Base-by-base conservation (phyloP, 1,140 invertebrate genomes). In the Megalopta genalis region DNA sequence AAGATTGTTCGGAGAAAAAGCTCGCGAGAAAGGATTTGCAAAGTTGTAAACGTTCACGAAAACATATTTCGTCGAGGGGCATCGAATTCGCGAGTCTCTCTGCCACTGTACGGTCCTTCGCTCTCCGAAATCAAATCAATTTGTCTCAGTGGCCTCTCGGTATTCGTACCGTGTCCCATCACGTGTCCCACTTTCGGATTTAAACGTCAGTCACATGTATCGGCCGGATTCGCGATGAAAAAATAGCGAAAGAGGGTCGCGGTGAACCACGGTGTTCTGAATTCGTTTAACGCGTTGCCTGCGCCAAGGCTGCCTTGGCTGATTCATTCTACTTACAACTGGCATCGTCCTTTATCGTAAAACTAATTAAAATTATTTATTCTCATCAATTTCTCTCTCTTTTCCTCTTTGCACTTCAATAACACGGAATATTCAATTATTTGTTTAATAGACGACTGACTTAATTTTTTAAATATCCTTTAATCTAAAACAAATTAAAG, bases 41-140 rank as follows among this genome's bases (percentile, higher is more conserved):
- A 14, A 54, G 54, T 42, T 72, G 68, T n/a, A 71, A 71, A 63
- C 21, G 54, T 54, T 39, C 46, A 4, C n/a, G 12, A 14, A 65
- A 21, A 74, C n/a, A 23, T 65, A 10, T 18, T n/a, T 2, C 14
- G 18, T 4, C 8, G 46, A 46, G 52, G 2, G 14, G 16, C 21
- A 37, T 27, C 16, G 62, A 27, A 27, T 27, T n/a, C 23, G 25
- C 1, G 16, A 8, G 6, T 27, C 25, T 23, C 32, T 64, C 27
- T 16, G n/a, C 67, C 9, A 8, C 46, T 3, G 10, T n/a, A 14
- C 18, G 21, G 21, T 21, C 21, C 27, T 18, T 10, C 6, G 23
- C 23, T 27, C 52, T 63, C 68, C 42, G 42, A 6, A 77, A 52
- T 52, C 75, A 16, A 77, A 63, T 71, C 66, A 71, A 71, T 71